Percentiles rank a stretch among this genome's conserved stretches.
Conservation (phyloP, 1,140 invertebrate genomes). For the Vanessa atalanta region DNA sequence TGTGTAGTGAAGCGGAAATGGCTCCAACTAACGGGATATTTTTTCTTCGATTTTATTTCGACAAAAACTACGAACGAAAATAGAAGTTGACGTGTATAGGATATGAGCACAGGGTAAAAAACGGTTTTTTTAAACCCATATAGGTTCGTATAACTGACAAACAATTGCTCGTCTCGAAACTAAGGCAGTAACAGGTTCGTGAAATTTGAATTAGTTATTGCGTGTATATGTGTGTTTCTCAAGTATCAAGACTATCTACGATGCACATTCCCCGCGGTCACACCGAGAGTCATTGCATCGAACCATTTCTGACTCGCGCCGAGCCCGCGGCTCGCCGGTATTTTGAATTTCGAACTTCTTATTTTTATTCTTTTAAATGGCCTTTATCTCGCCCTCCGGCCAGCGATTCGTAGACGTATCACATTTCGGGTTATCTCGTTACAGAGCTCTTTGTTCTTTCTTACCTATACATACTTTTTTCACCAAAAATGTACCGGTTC, state of each 20-base stretch:
- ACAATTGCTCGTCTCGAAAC: not conserved
- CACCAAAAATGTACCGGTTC: constrained; percentile 52
- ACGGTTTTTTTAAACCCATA: constrained; percentile 33
- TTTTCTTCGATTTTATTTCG: constrained; percentile 59
- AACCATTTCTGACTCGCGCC: constrained; percentile 21
- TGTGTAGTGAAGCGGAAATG: constrained; percentile 73
- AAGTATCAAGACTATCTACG: not conserved
- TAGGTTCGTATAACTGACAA: not conserved
- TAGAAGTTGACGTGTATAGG: constrained; percentile 65
- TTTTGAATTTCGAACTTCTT: constrained; percentile 64
- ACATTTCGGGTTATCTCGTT: constrained; percentile 67
- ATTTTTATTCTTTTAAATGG: constrained; percentile 66
- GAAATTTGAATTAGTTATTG: no score
- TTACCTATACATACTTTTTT: constrained; percentile 47
- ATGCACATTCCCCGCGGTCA: constrained; percentile 28
- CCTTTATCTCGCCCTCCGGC: constrained; percentile 68
- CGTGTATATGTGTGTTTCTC: no score
- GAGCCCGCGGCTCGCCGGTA: constrained; percentile 48
- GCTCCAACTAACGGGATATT: constrained; percentile 69
- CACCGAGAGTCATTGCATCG: constrained; percentile 29
- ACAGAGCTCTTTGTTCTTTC: constrained; percentile 47
- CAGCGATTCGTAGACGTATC: constrained; percentile 53
- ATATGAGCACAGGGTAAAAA: constrained; percentile 56
- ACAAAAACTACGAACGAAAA: constrained; percentile 70
- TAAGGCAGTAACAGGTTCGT: not conserved